Evolutionary conservation across 2,888 invertebrate species (phyloP), one percentile per base, ranked within the genome.

Genomic region (Parasteatoda lunata): DNA sequence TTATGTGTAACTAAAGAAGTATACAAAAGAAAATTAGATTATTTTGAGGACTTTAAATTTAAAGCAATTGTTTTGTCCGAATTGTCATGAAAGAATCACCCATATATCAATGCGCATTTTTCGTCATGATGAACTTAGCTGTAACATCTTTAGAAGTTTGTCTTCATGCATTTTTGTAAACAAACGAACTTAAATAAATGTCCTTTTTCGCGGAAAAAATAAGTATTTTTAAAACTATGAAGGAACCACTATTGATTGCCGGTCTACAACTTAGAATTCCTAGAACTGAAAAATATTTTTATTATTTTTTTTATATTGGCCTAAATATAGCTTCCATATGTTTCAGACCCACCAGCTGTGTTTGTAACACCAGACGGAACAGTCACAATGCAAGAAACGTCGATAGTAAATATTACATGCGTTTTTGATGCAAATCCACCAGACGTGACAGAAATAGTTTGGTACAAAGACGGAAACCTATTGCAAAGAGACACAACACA

Each of bases 341-440:
- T 59, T 59, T 59, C 59, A 97, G 97, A 97, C 94, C 95, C 96
- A 0, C 97, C 97, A 5, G 95, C 96, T 84, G 96, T 97, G 4
- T 94, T 93, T 83, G 95, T 97, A 79, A 94, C 93, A 76, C 96
- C 96, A 48, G 89, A 89, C 0, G 93, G 93, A 52, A 95, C 95
- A 91, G 94, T 96, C 89, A 96, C 96, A 0, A 95, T 95, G 5
- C 95, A 96, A 90, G 97, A 97, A 92, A 94, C 95, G 13, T 94
- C 94, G 59, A 94, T 95, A 90, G 94, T 96, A 71, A 93, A 95
- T 65, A 94, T 97, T 77, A 94, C 94, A 89, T 97, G 97, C 92
- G 94, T 95, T 90, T 97, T 96, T 91, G 95, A 95, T 89, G 96
- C 97, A 83, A 97, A 97, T 93, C 97, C 97, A 0, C 95, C 96